A percentile compares a stretch with the other conserved stretches of the same genome.
These are phyloP conservation scores for Lepus americanus DNA, from an alignment of 2,113 vertebrate genomes.

Conservation along the genomic window DNA sequence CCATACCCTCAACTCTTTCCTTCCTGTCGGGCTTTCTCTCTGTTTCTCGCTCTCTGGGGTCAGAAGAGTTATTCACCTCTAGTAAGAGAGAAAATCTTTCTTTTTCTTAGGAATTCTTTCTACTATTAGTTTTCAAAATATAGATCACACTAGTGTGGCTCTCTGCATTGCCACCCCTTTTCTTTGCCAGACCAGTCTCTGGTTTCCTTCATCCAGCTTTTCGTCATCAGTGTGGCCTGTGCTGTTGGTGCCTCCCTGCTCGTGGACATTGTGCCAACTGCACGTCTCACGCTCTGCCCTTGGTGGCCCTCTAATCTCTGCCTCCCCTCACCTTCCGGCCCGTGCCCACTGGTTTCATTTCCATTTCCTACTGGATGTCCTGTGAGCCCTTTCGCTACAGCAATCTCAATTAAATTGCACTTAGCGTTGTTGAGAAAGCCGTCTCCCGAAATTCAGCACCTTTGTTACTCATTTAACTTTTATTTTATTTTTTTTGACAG, in stretches of 20 bases:
- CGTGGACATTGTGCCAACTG: neutral
- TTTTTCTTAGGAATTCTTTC: neutral
- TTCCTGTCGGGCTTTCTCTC: conserved; percentile 14
- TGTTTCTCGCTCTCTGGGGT: neutral
- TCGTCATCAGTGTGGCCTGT: neutral
- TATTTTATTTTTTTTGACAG: too few relatives aligned
- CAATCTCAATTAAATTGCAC: conserved; percentile 26
- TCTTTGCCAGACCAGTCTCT: neutral
- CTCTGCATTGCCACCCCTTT: neutral
- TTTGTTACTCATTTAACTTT: conserved; percentile 11
- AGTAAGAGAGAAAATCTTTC: neutral
- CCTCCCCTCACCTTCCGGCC: neutral
- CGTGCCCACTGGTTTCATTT: neutral
- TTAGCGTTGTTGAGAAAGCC: neutral
- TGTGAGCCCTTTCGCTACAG: neutral
- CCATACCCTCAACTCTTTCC: neutral
- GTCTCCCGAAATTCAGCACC: neutral
- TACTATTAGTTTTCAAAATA: neutral
- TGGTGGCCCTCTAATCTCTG: neutral
- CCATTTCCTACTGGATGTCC: neutral
- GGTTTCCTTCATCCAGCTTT: neutral
- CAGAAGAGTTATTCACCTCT: neutral
- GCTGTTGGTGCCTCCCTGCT: neutral
- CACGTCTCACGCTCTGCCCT: neutral
- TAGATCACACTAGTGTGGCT: conserved; percentile 5